Percentiles rank a stretch among this genome's conserved stretches.
These are phyloP conservation scores for Rhopalosiphum nymphaeae DNA, from an alignment of 2,888 invertebrate species.

Conservation along the genomic window DNA sequence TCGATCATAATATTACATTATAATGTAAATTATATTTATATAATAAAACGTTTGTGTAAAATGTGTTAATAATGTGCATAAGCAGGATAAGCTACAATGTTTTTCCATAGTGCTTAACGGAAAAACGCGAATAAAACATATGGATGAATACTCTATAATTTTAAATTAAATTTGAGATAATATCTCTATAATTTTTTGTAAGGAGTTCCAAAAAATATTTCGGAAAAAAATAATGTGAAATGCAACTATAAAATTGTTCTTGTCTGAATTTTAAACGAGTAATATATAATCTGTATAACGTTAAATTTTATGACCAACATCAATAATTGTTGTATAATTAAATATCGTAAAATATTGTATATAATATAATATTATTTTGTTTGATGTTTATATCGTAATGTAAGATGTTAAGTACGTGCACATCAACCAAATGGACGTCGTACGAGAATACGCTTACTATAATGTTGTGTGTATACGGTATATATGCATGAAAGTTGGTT, in stretches of 20 bases:
- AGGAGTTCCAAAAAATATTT: too few relatives aligned
- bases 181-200: too few relatives aligned
- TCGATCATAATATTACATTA: background rate
- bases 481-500: background rate
- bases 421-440: background rate
- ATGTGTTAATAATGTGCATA: background rate
- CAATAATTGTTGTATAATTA: too few relatives aligned
- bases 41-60: background rate
- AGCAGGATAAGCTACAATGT: accelerated
- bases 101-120: background rate
- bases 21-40: background rate
- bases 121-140: background rate
- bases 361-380: background rate
- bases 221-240: too few relatives aligned
- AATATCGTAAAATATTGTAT: background rate
- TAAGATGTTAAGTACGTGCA: background rate
- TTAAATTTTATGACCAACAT: too few relatives aligned
- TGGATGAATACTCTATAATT: background rate
- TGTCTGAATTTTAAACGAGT: too few relatives aligned
- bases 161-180: too few relatives aligned
- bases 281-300: too few relatives aligned
- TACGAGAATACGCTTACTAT: background rate
- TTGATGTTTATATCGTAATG: background rate
- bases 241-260: too few relatives aligned
- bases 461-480: background rate